Evolutionary conservation across 1,140 invertebrate species (phyloP).

Genomic region (Drosophila suzukii): DNA sequence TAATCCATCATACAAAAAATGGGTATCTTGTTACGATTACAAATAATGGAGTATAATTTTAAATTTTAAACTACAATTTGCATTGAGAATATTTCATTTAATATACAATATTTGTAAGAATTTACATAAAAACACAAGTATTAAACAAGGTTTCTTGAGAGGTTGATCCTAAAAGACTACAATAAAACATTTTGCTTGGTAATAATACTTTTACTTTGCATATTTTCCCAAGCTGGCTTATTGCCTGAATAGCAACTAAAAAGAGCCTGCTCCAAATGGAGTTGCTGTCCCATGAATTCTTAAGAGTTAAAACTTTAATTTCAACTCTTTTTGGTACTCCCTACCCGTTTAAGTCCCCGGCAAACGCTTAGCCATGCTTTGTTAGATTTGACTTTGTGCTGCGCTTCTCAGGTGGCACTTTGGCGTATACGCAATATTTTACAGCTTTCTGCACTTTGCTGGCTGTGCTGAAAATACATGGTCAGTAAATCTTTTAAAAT

Average conservation of each 20-base stretch:
- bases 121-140: too few relatives aligned
- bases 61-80: too few relatives aligned
- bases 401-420: conserved; percentile 54
- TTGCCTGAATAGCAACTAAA: neutral
- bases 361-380: conserved; percentile 58
- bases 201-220: neutral
- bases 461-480: conserved; percentile 62
- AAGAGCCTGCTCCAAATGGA: conserved; percentile 4
- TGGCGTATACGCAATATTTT: conserved; percentile 74
- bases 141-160: too few relatives aligned
- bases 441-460: conserved; percentile 77
- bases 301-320: conserved; percentile 19
- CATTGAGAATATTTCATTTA: too few relatives aligned
- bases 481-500: conserved; percentile 81
- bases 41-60: too few relatives aligned
- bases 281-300: conserved; percentile 1
- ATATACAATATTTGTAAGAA: too few relatives aligned
- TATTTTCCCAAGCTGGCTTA: neutral
- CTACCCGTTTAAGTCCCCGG: conserved; percentile 26
- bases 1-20: too few relatives aligned
- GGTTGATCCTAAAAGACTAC: too few relatives aligned
- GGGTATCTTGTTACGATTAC: too few relatives aligned
- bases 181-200: too few relatives aligned
- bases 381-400: conserved; percentile 57
- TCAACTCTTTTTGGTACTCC: conserved; percentile 24